Evolutionary conservation across 2,113 vertebrate species (phyloP).

Genomic region (Bos javanicus): DNA sequence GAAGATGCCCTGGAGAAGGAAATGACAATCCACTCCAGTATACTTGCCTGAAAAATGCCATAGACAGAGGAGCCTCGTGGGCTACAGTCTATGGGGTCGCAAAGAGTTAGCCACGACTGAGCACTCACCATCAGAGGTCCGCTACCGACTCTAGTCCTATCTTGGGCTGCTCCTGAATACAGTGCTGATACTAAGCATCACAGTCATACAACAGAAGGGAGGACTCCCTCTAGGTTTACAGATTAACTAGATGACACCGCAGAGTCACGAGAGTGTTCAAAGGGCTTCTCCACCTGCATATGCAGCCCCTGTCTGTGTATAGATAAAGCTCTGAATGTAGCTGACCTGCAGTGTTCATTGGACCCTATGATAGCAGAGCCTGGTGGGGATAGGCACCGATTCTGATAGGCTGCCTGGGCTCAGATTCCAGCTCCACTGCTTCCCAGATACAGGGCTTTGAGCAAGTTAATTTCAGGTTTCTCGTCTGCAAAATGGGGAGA

Average conservation of each 20-base stretch:
- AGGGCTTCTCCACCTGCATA: neutral
- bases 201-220: too few species aligned
- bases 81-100: neutral
- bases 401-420: neutral
- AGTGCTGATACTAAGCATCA: too few species aligned
- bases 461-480: neutral
- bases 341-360: neutral
- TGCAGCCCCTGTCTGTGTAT: neutral
- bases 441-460: neutral
- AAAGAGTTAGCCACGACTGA: neutral
- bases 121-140: neutral
- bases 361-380: rapidly evolving
- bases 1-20: neutral
- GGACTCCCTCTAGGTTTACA: neutral
- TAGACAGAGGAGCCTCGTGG: neutral
- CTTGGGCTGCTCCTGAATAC: neutral
- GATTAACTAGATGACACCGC: neutral
- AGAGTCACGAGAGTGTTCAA: neutral
- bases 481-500: neutral
- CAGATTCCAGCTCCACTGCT: neutral
- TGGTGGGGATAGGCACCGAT: neutral
- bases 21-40: neutral
- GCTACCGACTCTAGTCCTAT: rapidly evolving
- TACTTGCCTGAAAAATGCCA: neutral
- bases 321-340: neutral